Base-by-base conservation (phyloP, 2,113 vertebrate genomes). In the Muscicapa adusta region DNA sequence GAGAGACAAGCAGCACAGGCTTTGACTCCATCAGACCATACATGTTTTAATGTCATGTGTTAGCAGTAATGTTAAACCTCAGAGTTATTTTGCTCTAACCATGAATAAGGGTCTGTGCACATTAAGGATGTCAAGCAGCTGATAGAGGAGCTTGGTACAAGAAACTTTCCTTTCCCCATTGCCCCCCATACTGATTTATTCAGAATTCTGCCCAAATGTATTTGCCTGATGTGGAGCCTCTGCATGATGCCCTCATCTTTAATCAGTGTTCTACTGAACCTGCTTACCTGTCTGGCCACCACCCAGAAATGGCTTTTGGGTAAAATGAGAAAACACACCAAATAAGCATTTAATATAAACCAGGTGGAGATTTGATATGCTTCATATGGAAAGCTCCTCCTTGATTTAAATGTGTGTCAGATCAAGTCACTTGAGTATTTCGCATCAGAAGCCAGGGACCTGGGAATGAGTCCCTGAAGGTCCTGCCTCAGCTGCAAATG, bases 11-110 rank as follows among this genome's bases (percentile, higher is more conserved):
- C 48, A 57, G 68, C 48, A 47, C 43, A 58, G 34, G 6, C 25
- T 88, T 47, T 24, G 9, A 24, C 70, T 85, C 62, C 67, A 7
- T 34, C 31, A 48, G 33, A 20, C n/a, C 42, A 23, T 5, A 15
- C 17, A 0, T 6, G 3, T 56, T 87, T 63, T 67, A 42, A 61
- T 33, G 9, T 6, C n/a, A 8, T 0, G 2, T 62, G 14, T 12
- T 57, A 78, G 53, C 56, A 80, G 18, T 6, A 56, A 67, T 2
- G 5, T 48, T n/a, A 70, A 88, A 53, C 17, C 31, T 77, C 56
- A 84, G 34, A 51, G 47, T 57, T 38, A 26, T 24, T 81, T 84
- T 58, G 5, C 31, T 61, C 34, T 81, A 56, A 51, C 13, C 36
- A 33, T 19, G 28, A 65, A 34, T 28, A 61, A 92, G 12, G 24